phyloP scores from a whole-genome alignment of 1,140 invertebrate species.

The Panulirus ornatus region DNA sequence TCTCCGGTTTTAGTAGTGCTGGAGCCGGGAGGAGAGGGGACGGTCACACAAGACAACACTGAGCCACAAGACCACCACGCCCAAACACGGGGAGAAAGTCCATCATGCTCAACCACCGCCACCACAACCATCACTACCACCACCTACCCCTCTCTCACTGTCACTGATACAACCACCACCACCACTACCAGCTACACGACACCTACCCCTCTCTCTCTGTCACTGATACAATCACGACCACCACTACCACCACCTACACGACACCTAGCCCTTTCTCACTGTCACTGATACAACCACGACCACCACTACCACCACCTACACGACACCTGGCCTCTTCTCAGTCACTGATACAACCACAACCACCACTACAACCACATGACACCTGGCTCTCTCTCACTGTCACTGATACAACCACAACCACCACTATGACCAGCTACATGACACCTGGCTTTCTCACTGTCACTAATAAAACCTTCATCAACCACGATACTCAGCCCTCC shows the following conservation, averaged over 20 bases:
- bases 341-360: background rate
- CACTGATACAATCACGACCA: background rate
- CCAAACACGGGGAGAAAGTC: slow-evolving; percentile 53
- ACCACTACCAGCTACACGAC: background rate
- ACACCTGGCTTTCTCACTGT: no score
- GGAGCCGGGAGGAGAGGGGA: background rate
- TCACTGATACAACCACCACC: background rate
- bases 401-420: background rate
- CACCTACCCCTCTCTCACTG: background rate
- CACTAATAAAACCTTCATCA: no score
- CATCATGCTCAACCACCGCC: background rate
- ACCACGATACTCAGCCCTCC: no score
- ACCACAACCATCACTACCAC: background rate
- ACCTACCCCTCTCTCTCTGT: background rate
- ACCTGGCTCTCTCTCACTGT: background rate
- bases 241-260: background rate
- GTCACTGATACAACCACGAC: no score
- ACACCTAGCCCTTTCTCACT: no score
- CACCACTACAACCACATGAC: background rate
- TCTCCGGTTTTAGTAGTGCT: background rate
- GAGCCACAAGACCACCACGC: background rate
- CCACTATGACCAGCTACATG: no score
- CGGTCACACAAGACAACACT: slow-evolving; percentile 8
- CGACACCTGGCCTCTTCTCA: background rate
- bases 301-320: slow-evolving; percentile 3